phyloP scores from a whole-genome alignment of 2,797 vertebrate genomes.

The Loriculus beryllinus region DNA sequence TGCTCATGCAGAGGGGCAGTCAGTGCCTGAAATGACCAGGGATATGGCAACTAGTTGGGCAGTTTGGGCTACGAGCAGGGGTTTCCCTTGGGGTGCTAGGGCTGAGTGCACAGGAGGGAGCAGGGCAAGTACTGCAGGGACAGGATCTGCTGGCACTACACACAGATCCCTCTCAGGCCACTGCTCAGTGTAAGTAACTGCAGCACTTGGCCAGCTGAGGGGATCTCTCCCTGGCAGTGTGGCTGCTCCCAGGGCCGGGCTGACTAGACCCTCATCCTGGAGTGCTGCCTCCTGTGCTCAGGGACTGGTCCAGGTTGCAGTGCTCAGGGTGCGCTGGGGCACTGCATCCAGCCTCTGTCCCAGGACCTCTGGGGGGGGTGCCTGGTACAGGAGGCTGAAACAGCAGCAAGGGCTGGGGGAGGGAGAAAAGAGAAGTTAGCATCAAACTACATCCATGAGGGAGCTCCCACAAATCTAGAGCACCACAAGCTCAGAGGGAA shows the following conservation, averaged over 20 bases:
- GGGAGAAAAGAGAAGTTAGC: background rate
- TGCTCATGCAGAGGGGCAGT: background rate
- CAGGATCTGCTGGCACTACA: background rate
- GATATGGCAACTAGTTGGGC: background rate
- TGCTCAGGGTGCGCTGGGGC: background rate
- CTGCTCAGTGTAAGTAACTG: background rate
- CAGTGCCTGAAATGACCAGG: background rate
- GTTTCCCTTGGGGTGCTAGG: background rate
- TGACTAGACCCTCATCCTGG: accelerated
- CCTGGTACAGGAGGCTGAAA: background rate
- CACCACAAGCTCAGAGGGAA: background rate
- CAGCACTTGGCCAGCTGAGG: background rate
- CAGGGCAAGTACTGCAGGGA: background rate
- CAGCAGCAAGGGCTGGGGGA: background rate
- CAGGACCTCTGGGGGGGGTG: background rate
- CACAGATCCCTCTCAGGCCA: background rate
- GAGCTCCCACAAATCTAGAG: background rate
- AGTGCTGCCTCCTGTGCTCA: background rate
- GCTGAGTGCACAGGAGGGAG: background rate
- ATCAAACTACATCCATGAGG: background rate
- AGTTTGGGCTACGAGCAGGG: background rate
- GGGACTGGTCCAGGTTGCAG: background rate
- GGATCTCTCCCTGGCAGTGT: background rate
- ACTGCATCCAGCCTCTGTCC: conserved; percentile 10
- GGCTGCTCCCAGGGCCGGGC: background rate